phyloP scores from a whole-genome alignment of 1,140 invertebrate genomes.

The Cherax quadricarinatus region DNA sequence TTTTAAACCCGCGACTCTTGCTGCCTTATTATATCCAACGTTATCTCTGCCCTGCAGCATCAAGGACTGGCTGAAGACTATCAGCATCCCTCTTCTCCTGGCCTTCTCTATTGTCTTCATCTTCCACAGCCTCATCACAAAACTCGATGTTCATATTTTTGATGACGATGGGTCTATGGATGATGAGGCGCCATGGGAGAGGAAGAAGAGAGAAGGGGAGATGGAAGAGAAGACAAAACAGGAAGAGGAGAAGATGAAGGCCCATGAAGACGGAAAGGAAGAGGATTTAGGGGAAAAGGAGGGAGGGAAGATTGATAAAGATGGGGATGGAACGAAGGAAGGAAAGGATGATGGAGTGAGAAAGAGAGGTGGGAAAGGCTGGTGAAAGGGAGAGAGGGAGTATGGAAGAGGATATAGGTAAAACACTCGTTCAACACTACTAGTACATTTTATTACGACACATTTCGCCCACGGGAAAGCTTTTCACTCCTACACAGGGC shows the following conservation, averaged over 20 bases:
- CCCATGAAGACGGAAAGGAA: background rate
- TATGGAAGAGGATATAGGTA: background rate
- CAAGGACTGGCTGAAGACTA: slow-evolving; percentile 45
- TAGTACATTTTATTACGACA: too few species aligned
- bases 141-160: slow-evolving; percentile 17
- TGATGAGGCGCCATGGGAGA: background rate
- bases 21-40: too few species aligned
- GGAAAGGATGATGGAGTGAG: background rate
- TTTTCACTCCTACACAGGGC: too few species aligned
- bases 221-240: background rate
- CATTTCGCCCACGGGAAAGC: too few species aligned
- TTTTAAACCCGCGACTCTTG: too few species aligned
- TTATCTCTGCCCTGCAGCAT: slow-evolving; percentile 13
- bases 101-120: slow-evolving; percentile 13
- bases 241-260: background rate
- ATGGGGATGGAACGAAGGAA: too few species aligned
- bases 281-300: slow-evolving; percentile 7
- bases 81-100: slow-evolving; percentile 25
- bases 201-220: slow-evolving; percentile 13
- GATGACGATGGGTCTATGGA: slow-evolving; percentile 43
- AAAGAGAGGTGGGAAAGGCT: slow-evolving; percentile 32
- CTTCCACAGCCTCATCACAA: slow-evolving; percentile 44
- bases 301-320: background rate
- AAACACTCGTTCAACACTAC: too few species aligned
- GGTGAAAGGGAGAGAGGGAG: background rate